Base-by-base conservation (phyloP, 2,113 vertebrate genomes). In the Acinonyx jubatus region DNA sequence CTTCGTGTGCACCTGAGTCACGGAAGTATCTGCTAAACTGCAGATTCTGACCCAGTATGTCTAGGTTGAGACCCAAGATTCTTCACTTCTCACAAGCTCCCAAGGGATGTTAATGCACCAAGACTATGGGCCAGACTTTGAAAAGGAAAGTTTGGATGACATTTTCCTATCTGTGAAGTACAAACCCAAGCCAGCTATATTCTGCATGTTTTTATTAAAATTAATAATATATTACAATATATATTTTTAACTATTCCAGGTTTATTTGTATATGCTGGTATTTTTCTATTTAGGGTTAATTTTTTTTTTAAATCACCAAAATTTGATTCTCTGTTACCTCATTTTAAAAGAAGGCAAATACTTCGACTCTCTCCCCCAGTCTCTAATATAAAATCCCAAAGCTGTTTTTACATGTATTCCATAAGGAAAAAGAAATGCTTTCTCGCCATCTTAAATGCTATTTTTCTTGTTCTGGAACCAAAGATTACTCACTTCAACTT, bases 121-220 rank as follows among this genome's bases (percentile, higher is more conserved):
- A 65, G 23, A n/a, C 48, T 19, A 74, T 0, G 7, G 12, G 29
- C 25, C 1, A 2, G 16, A 52, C 23, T 50, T 92, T 21, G 33
- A 76, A 83, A 81, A 50, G 38, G 5, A n/a, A n/a, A 14, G n/a
- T 74, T 57, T 57, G 66, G 27, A 21, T 74, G 23, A 41, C 9
- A 36, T 94, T 76, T 93, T 85, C 33, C 66, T 50, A 45, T 57
- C 12, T 71, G 50, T 36, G 18, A 84, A 85, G 23, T 31, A 71
- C 76, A 89, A 80, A 55, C 65, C 61, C 68, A 96, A 81, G 55
- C 57, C 29, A 89, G 57, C 5, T 29, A 38, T 48, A 68, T 25
- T 38, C 65, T 84, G 9, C 14, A 48, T 88, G 23, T 5, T 79
- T 82, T 87, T n/a, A 89, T 90, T 94, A 96, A 96, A 96, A 91